These are phyloP conservation scores for Rhynchonycteris naso DNA, from an alignment of 2,797 vertebrate genomes.

Conservation along the genomic window DNA sequence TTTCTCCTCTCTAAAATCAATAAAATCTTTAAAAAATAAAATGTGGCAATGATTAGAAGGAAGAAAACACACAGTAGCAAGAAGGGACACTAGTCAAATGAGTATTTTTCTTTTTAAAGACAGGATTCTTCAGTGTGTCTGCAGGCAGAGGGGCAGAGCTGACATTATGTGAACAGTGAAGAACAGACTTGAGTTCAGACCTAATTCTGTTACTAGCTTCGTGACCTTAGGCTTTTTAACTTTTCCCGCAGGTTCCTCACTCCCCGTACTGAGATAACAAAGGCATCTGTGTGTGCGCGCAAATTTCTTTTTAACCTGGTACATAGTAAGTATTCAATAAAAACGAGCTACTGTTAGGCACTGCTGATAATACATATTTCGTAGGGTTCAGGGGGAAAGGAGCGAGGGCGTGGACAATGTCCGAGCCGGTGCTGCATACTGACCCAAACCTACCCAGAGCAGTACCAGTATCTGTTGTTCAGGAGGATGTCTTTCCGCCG, in stretches of 20 bases:
- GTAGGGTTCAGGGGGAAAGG: not conserved
- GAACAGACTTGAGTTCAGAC: not conserved
- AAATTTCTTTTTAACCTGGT: not conserved
- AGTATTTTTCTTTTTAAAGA: not conserved
- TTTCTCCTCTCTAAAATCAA: no score
- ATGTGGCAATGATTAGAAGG: not conserved
- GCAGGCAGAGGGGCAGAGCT: not conserved
- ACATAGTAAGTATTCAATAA: not conserved
- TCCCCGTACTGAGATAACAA: not conserved
- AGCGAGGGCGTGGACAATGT: not conserved
- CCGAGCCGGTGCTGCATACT: not conserved
- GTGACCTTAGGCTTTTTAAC: not conserved
- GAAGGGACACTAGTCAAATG: not conserved
- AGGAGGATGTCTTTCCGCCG: not conserved
- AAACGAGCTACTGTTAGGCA: not conserved
- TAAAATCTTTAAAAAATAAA: not conserved
- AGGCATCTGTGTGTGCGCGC: not conserved
- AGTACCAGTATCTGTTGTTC: not conserved
- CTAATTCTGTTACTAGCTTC: not conserved
- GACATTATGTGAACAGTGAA: not conserved
- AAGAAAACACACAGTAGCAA: not conserved
- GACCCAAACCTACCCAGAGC: not conserved
- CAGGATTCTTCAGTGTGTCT: not conserved
- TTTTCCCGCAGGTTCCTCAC: not conserved
- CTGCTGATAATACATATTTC: not conserved